Conservation (phyloP, 2,888 invertebrate genomes). For the Xestoiulus laeticollis region DNA sequence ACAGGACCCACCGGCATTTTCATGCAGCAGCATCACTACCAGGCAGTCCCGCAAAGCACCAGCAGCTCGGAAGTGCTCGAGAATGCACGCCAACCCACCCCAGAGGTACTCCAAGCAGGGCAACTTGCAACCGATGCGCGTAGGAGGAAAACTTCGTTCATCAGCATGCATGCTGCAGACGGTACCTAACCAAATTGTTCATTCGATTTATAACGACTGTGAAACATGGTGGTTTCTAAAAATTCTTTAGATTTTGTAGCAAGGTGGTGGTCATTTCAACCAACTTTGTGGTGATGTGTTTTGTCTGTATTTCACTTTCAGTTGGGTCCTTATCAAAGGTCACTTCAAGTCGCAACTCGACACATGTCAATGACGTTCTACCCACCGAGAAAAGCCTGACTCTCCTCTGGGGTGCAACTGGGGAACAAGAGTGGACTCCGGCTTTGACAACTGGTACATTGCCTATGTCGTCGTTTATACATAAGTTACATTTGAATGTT, state of each 20-base stretch:
- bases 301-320: background rate
- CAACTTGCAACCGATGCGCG: slow-evolving; percentile 49
- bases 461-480: slow-evolving; percentile 84
- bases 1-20: slow-evolving; percentile 86
- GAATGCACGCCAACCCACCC: background rate
- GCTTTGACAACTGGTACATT: slow-evolving; percentile 86
- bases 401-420: slow-evolving; percentile 91
- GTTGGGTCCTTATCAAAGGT: background rate
- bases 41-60: slow-evolving; percentile 73
- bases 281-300: too few species aligned
- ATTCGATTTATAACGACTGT: too few species aligned
- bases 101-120: slow-evolving; percentile 18
- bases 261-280: background rate
- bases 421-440: slow-evolving; percentile 97
- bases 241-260: background rate
- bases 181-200: background rate
- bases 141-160: slow-evolving; percentile 50
- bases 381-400: slow-evolving; percentile 68
- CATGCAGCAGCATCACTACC: slow-evolving; percentile 93
- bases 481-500: too few species aligned
- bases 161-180: background rate
- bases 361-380: slow-evolving; percentile 36
- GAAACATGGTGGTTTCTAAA: too few species aligned
- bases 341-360: slow-evolving; percentile 50
- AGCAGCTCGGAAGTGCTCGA: slow-evolving; percentile 36